Evolutionary conservation across 1,140 invertebrate genomes (phyloP).

Genomic region (Tetranychus cinnabarinus): DNA sequence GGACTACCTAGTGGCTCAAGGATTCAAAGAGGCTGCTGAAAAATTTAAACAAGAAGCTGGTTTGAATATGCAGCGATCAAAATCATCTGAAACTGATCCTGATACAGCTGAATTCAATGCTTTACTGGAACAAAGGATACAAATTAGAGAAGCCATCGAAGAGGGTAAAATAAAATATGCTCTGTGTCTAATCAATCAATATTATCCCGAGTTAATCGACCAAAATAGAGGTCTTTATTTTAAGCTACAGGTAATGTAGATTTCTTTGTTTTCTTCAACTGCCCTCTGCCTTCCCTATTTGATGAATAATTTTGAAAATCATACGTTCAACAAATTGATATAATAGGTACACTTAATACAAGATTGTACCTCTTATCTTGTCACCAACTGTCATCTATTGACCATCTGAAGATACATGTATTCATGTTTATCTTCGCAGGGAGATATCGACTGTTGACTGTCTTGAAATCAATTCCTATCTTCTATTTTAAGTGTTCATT

Average conservation of each 20-base stretch:
- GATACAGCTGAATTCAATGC: conserved; percentile 1
- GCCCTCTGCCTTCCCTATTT: too few relatives aligned
- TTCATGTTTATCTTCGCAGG: too few relatives aligned
- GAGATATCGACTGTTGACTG: too few relatives aligned
- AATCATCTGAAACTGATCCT: not conserved
- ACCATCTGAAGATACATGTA: too few relatives aligned
- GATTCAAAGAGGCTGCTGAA: conserved; percentile 90
- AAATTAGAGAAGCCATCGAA: conserved; percentile 81
- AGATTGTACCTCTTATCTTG: too few relatives aligned
- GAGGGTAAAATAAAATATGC: conserved; percentile 77
- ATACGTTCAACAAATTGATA: too few relatives aligned
- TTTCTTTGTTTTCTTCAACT: not conserved
- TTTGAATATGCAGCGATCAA: conserved; percentile 32
- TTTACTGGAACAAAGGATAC: conserved; percentile 58
- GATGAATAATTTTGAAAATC: too few relatives aligned
- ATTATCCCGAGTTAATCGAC: conserved; percentile 81
- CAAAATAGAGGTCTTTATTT: conserved; percentile 88
- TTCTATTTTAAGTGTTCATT: too few relatives aligned
- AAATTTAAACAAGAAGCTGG: conserved; percentile 88
- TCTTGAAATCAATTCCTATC: too few relatives aligned
- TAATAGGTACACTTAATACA: too few relatives aligned
- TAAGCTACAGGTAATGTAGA: conserved; percentile 47
- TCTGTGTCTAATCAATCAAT: conserved; percentile 69
- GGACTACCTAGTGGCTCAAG: conserved; percentile 90
- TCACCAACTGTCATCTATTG: not conserved